These are phyloP conservation scores for Pithecia hirsuta DNA, from an alignment of 2,797 vertebrate species.

Conservation along the genomic window DNA sequence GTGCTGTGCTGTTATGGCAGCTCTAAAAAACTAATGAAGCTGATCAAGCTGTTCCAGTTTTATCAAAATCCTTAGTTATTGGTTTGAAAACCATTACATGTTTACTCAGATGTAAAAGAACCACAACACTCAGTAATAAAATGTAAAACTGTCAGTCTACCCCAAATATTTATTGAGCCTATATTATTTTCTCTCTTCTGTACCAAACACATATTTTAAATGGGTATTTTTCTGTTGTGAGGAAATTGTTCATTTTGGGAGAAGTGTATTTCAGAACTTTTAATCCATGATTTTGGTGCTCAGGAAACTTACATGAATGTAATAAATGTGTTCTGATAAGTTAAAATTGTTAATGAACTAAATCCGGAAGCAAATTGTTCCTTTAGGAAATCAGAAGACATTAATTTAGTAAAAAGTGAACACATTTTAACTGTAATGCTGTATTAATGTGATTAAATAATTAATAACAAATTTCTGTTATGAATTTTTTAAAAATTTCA, in stretches of 20 bases:
- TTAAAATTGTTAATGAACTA: background rate
- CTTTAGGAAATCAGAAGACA: constrained; percentile 15
- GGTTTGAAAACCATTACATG: background rate
- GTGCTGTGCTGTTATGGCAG: background rate
- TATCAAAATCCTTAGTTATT: background rate
- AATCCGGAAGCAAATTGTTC: background rate
- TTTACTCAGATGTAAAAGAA: background rate
- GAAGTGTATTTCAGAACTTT: background rate
- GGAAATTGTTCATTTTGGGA: background rate
- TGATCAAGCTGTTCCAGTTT: background rate
- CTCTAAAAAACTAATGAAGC: background rate
- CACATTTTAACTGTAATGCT: background rate
- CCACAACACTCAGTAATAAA: background rate
- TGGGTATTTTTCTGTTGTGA: background rate
- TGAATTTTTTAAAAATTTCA: background rate
- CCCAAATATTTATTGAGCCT: background rate
- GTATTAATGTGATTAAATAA: background rate
- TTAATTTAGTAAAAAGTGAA: background rate
- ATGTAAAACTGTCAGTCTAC: background rate
- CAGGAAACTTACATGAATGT: background rate
- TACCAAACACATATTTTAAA: background rate
- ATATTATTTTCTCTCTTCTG: background rate
- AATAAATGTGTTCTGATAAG: background rate
- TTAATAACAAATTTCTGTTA: background rate
- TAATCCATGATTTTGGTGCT: background rate